Base-by-base conservation (phyloP, 2,113 vertebrate species). In the human (Homo sapiens) region DNA sequence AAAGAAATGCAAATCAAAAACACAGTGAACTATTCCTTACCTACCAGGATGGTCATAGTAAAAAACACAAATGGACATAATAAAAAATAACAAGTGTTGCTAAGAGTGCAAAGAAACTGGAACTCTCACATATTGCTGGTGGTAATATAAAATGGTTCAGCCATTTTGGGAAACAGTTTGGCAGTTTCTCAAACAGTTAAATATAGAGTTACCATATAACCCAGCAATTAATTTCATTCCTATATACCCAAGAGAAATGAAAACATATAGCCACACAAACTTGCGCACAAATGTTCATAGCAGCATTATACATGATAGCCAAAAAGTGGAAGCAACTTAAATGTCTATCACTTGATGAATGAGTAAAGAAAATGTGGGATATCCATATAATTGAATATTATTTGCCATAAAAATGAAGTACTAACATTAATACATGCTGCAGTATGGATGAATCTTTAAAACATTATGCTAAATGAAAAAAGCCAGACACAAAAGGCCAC, bases 341-440 rank as follows among this genome's bases (percentile, higher is more conserved):
- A 84, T 52, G 68, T n/a, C 43, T 18, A 93, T 40, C 40, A 90
- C 61, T 14, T 78, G 13, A 83, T 57, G 23, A 72, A 50, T 43
- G 9, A 6, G 52, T 27, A 73, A 68, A 85, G 7, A 55, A 92
- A 79, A 79, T 48, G 13, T 68, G 81, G 40, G 14, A 14, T 23
- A 50, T 32, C 25, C 11, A 17, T 23, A 79, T 22, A 75, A 50
- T 43, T 10, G 25, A 97, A n/a, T 68, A 81, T 50, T 88, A 78
- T 35, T 79, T 27, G 35, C 7, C 59, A 93, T 55, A 93, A 97
- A 94, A 91, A 92, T n/a, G 40, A 91, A 89, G 52, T 64, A 80
- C 61, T 64, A 23, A 3, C 43, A 79, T 25, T 75, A 27, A 70
- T 94, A 76, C 10, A 27, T 76, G 40, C 27, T 55, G 50, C 6